A percentile compares a stretch with the other conserved stretches of the same genome.
These are phyloP conservation scores for Pterostichus niger DNA, from an alignment of 2,888 invertebrate genomes.

Conservation along the genomic window DNA sequence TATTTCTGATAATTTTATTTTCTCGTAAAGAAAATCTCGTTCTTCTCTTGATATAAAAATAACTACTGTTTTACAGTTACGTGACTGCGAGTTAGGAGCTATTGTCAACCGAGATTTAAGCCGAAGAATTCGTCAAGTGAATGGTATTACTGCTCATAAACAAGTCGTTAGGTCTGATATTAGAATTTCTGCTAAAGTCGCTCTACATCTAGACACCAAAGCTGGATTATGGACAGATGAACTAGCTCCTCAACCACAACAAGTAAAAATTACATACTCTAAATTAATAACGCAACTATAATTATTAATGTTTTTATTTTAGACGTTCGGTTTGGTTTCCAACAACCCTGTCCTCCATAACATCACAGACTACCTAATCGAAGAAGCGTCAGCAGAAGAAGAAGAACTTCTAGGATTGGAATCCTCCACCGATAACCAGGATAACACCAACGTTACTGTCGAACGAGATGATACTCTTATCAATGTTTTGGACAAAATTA, in stretches of 20 bases:
- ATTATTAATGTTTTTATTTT: constrained; percentile 64
- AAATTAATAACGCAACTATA: not conserved
- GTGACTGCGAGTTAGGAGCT: constrained; percentile 95
- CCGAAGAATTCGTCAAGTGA: constrained; percentile 94
- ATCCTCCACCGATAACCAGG: constrained; percentile 77
- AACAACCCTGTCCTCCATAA: constrained; percentile 97
- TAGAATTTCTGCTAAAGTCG: constrained; percentile 93
- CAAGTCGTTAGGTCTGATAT: constrained; percentile 95
- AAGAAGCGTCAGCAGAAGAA: constrained; percentile 99
- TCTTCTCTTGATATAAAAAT: not conserved
- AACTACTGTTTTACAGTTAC: constrained; percentile 80
- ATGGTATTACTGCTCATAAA: constrained; percentile 93
- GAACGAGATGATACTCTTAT: constrained; percentile 87
- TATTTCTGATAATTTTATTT: too few relatives aligned
- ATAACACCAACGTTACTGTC: constrained; percentile 78
- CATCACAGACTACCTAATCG: constrained; percentile 98
- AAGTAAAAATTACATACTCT: constrained; percentile 69
- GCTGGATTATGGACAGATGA: constrained; percentile 87
- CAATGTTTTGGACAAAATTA: constrained; percentile 87
- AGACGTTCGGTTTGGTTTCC: constrained; percentile 86
- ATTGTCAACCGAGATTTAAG: constrained; percentile 98
- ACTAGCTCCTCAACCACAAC: constrained; percentile 75
- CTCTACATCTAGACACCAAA: constrained; percentile 93
- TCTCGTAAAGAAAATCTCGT: too few relatives aligned
- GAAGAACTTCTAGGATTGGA: constrained; percentile 92